Base-by-base conservation (phyloP, 2,113 vertebrate genomes). In the Cyprinus carpio region DNA sequence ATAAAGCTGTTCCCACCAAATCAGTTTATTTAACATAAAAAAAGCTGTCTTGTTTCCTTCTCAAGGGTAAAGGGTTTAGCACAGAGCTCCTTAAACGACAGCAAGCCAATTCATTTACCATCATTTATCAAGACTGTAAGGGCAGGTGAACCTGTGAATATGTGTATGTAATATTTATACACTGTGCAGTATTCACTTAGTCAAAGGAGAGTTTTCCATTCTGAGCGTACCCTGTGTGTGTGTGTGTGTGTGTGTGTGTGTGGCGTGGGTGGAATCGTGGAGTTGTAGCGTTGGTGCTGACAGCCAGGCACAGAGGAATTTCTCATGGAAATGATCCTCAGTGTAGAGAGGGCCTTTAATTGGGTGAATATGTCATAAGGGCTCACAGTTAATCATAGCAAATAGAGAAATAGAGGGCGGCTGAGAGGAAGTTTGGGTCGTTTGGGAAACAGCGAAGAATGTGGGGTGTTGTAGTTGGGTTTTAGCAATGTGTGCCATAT, bases 351-450 rank as follows among this genome's bases (percentile, higher is more conserved):
- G 0, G 10, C 76, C 80, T 46, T 81, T 93, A 92, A 93, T 91
- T 93, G 91, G 91, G 25, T 29, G 86, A 92, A 74, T 87, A 85
- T 90, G 90, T 89, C 91, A 90, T 75, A 18, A 20, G 25, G 54
- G 79, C 74, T 69, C 6, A 77, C 74, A 90, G 85, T 89, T 91
- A 89, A 90, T 91, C 87, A 90, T 80, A 79, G 65, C 88, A 77
- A 75, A 84, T 69, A 60, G 31, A 81, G 72, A 18, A 56, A 86
- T 34, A 81, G 67, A 82, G 86, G 84, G 62, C 82, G 82, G 75
- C n/a, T 10, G 60, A 71, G 23, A 84, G 82, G 27, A 85, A 74
- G 29, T 75, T 11, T 74, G 64, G 80, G 76, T 84, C 2, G 27
- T 84, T 76, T 85, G 72, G 75, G 76, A 51, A 75, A 86, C 12